Percentiles rank a stretch among this genome's conserved stretches.
Conservation (phyloP, 2,888 invertebrate species). For the Macaria notata region DNA sequence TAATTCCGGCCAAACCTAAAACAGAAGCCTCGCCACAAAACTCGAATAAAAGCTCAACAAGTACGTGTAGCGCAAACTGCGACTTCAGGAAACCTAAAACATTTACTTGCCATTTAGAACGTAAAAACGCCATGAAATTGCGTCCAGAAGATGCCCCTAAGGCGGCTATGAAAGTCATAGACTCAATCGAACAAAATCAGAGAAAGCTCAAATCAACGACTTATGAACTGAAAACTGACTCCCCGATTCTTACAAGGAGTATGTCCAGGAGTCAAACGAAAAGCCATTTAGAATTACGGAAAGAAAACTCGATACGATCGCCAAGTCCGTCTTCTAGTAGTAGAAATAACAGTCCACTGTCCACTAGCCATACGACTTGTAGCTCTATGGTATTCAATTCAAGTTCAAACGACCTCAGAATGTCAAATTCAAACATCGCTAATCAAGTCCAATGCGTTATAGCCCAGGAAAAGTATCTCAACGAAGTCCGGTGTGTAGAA, state of each 20-base stretch:
- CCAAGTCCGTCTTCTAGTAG: constrained; percentile 76
- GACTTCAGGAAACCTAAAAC: constrained; percentile 65
- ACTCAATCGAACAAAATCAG: constrained; percentile 77
- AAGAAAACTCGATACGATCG: constrained; percentile 67
- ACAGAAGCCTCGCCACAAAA: constrained; percentile 67
- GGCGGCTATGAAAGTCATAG: constrained; percentile 73
- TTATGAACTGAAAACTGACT: constrained; percentile 73
- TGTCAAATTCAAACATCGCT: constrained; percentile 73
- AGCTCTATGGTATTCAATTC: constrained; percentile 81
- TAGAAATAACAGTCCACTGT: constrained; percentile 73
- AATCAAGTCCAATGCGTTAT: constrained; percentile 79
- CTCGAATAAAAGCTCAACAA: constrained; percentile 64
- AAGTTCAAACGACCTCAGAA: constrained; percentile 75
- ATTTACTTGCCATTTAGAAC: constrained; percentile 66
- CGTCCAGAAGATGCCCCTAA: constrained; percentile 75
- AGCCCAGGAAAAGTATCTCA: constrained; percentile 78
- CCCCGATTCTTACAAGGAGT: constrained; percentile 64
- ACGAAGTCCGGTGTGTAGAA: constrained; percentile 77
- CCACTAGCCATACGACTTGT: constrained; percentile 78
- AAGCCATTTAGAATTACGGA: constrained; percentile 69
- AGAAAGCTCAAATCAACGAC: constrained; percentile 77
- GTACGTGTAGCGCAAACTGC: constrained; percentile 70
- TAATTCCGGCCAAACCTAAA: constrained; percentile 58
- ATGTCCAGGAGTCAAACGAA: constrained; percentile 62
- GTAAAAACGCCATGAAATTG: constrained; percentile 75